Conservation (phyloP, 2,888 invertebrate species). For the Diarsia mendica region DNA sequence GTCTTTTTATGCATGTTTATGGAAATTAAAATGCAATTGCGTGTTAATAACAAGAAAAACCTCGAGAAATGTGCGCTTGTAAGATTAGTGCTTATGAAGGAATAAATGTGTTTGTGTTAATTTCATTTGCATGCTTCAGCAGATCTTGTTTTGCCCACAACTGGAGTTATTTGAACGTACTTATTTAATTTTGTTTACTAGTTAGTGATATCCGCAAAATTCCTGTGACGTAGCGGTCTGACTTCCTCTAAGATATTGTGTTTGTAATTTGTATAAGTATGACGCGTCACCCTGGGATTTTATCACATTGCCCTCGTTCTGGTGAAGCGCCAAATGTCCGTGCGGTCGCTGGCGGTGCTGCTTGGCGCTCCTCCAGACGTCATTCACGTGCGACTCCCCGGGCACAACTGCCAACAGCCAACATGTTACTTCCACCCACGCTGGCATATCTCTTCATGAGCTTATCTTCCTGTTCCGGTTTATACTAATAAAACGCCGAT, state of each 20-base stretch:
- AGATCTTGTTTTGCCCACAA: not conserved
- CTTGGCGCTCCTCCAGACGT: conserved; percentile 74
- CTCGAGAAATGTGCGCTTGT: conserved; percentile 41
- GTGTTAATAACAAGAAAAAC: conserved; percentile 49
- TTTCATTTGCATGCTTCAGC: conserved; percentile 6
- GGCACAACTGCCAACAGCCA: conserved; percentile 63
- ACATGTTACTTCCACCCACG: conserved; percentile 73
- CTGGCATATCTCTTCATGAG: conserved; percentile 67
- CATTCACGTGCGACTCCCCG: conserved; percentile 77
- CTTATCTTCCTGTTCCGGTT: conserved; percentile 83
- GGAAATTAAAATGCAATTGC: conserved; percentile 52
- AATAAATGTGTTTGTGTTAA: conserved; percentile 18
- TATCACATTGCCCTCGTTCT: conserved; percentile 80
- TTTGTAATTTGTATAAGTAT: conserved; percentile 57
- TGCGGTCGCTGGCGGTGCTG: conserved; percentile 70
- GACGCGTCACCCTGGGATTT: conserved; percentile 68
- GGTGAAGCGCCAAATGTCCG: conserved; percentile 78
- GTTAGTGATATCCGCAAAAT: conserved; percentile 11
- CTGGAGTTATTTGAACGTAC: not conserved
- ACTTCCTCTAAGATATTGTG: conserved; percentile 43
- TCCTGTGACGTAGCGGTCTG: not conserved
- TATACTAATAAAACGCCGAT: conserved; percentile 49
- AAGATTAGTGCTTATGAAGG: conserved; percentile 31
- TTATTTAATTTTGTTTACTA: not conserved
- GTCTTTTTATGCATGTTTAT: conserved; percentile 50